Percentiles rank a stretch among this genome's conserved stretches.
Evolutionary conservation across 2,797 vertebrate genomes (phyloP).

Genomic region (Etheostoma nigrum): DNA sequence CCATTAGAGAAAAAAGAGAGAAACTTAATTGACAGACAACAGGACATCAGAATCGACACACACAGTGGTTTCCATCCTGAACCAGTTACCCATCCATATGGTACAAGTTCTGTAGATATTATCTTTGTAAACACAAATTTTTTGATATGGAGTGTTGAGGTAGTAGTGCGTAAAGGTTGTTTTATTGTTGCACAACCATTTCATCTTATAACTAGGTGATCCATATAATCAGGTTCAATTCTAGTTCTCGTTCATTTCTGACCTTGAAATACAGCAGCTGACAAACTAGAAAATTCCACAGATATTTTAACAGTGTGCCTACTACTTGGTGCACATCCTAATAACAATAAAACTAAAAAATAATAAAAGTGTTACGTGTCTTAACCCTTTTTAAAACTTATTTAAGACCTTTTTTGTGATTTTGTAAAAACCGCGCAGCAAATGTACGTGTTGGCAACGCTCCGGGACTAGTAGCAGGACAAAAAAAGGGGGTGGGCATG

Average conservation of each 20-base stretch:
- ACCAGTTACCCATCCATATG: conserved; percentile 34
- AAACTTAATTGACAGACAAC: conserved; percentile 69
- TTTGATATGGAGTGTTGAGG: conserved; percentile 6
- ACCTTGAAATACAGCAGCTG: not conserved
- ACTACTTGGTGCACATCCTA: too few relatives aligned
- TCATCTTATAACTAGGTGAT: not conserved
- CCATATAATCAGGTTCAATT: conserved; percentile 5
- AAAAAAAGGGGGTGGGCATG: too few relatives aligned
- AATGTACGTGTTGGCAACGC: too few relatives aligned
- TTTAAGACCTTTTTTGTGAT: too few relatives aligned
- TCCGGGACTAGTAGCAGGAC: too few relatives aligned
- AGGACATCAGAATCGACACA: conserved; percentile 54
- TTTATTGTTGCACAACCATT: conserved; percentile 3
- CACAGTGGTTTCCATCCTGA: conserved; percentile 48
- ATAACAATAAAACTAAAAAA: too few relatives aligned
- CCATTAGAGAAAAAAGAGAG: conserved; percentile 63
- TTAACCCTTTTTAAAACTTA: too few relatives aligned
- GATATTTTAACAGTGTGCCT: too few relatives aligned
- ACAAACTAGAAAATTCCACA: not conserved
- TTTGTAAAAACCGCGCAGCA: too few relatives aligned
- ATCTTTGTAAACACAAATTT: conserved; percentile 21
- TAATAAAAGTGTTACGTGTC: too few relatives aligned
- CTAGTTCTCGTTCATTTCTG: not conserved
- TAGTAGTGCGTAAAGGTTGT: not conserved
- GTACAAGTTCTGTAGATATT: not conserved